These are phyloP conservation scores for Abrostola triplasia DNA, from an alignment of 2,888 invertebrate species.

Conservation along the genomic window DNA sequence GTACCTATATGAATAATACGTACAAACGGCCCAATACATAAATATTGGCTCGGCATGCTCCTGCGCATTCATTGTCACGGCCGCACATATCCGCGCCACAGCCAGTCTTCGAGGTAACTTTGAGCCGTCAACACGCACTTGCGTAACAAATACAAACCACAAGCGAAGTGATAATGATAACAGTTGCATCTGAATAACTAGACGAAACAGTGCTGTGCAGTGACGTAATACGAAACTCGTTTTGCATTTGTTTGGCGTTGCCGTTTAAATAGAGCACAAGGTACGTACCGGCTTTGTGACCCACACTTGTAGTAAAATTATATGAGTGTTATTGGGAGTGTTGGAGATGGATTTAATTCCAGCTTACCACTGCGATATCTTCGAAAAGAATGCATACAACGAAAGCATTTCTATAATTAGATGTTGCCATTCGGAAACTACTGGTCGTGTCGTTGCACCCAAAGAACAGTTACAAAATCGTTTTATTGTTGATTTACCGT, in stretches of 20 bases:
- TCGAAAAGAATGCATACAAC: neutral
- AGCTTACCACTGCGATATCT: constrained; percentile 1
- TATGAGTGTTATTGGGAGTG: neutral
- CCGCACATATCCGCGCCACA: constrained; percentile 52
- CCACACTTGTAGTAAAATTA: neutral
- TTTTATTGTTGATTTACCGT: constrained; percentile 7
- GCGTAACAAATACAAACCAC: constrained; percentile 25
- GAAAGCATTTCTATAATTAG: neutral
- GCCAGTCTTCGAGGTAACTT: constrained; percentile 61
- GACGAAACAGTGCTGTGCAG: constrained; percentile 37
- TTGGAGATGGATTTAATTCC: neutral
- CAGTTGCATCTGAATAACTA: constrained; percentile 22
- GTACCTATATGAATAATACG: constrained; percentile 18
- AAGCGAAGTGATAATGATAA: constrained; percentile 50
- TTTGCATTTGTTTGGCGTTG: constrained; percentile 18
- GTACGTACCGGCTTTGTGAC: constrained; percentile 43
- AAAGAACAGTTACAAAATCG: constrained; percentile 15
- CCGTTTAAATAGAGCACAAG: constrained; percentile 36
- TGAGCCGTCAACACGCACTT: constrained; percentile 54
- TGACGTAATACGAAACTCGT: constrained; percentile 39
- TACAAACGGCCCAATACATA: constrained; percentile 51
- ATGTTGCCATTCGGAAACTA: neutral
- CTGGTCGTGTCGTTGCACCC: constrained; percentile 2
- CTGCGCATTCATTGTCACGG: constrained; percentile 70
- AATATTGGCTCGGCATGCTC: constrained; percentile 60